Conservation (phyloP, 2,797 vertebrate genomes). For the Peromyscus eremicus region DNA sequence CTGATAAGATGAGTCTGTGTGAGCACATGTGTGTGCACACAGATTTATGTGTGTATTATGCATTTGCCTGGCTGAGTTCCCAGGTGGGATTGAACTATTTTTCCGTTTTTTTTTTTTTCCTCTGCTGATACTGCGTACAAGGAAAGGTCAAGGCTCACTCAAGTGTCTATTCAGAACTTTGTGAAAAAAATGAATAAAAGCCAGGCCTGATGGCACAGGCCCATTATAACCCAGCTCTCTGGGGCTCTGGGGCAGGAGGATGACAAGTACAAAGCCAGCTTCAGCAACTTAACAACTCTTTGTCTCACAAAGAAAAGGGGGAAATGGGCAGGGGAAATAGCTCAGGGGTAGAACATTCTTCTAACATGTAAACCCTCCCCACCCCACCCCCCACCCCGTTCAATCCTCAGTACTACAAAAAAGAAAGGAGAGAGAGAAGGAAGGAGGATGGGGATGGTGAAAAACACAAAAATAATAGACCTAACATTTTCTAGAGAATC, state of each 20-base stretch:
- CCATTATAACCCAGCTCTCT: background rate
- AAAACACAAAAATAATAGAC: background rate
- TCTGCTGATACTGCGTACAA: conserved; percentile 1
- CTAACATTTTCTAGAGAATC: conserved; percentile 27
- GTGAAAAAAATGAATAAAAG: background rate
- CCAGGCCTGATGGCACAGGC: background rate
- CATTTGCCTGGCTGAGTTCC: conserved; percentile 16
- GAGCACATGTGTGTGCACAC: too few species aligned
- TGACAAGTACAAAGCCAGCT: background rate
- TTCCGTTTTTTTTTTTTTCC: background rate
- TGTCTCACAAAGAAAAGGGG: background rate
- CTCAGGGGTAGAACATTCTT: background rate
- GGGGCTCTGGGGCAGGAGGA: background rate
- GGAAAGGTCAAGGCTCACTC: background rate
- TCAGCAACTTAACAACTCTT: background rate
- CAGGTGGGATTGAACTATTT: background rate
- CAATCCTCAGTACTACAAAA: background rate
- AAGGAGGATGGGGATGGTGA: background rate
- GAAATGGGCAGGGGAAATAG: background rate
- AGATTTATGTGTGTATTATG: background rate
- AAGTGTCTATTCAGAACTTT: conserved; percentile 25
- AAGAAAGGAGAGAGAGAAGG: background rate
- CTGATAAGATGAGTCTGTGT: background rate
- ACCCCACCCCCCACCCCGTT: background rate
- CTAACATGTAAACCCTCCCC: background rate